phyloP scores from a whole-genome alignment of 2,888 invertebrate species.

The Athalia circularis region DNA sequence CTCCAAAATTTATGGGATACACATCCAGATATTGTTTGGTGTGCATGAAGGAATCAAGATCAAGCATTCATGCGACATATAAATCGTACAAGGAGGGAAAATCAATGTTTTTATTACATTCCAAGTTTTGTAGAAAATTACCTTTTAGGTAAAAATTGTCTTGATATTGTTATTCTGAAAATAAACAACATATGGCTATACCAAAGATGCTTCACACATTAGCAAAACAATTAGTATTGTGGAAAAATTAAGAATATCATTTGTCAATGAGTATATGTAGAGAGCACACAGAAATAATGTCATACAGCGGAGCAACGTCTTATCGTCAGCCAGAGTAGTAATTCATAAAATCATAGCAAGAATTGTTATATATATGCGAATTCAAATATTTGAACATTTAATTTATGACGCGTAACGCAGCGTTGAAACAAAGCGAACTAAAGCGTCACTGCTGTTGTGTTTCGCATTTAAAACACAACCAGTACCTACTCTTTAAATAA shows the following conservation, averaged over 20 bases:
- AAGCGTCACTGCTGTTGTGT: background rate
- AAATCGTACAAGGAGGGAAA: constrained; percentile 66
- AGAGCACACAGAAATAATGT: constrained; percentile 42
- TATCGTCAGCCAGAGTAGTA: constrained; percentile 24
- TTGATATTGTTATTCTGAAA: constrained; percentile 72
- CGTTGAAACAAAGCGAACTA: background rate
- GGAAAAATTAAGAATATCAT: constrained; percentile 5
- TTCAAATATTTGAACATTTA: background rate
- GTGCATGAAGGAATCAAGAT: constrained; percentile 60
- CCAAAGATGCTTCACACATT: constrained; percentile 68
- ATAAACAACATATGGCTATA: constrained; percentile 71
- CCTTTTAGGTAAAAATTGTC: constrained; percentile 70
- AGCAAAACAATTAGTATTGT: constrained; percentile 52
- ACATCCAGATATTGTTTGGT: constrained; percentile 49
- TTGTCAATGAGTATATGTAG: constrained; percentile 16
- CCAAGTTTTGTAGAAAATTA: constrained; percentile 67
- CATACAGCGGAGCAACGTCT: constrained; percentile 34
- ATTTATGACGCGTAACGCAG: background rate
- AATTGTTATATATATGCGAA: background rate
- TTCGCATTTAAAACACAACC: background rate
- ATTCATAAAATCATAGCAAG: constrained; percentile 9
- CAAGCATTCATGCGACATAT: constrained; percentile 71
- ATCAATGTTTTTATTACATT: constrained; percentile 65
- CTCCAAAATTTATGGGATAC: constrained; percentile 16
- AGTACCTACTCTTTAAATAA: background rate